These are phyloP conservation scores for Lagorchestes hirsutus DNA, from an alignment of 2,797 vertebrate species.

Conservation along the genomic window DNA sequence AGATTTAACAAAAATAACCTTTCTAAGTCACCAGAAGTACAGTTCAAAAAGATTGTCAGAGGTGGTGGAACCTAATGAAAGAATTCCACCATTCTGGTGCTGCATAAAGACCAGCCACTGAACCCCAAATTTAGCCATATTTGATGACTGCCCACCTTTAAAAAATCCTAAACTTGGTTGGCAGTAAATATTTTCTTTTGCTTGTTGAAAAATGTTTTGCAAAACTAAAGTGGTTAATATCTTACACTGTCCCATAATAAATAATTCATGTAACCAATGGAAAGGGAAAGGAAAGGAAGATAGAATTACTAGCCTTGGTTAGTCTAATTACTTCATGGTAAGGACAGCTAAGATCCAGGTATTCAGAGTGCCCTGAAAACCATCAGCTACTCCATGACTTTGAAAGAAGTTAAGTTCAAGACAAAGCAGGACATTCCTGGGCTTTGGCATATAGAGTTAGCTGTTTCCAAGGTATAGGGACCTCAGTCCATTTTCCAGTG, in stretches of 20 bases:
- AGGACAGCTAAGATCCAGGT: not conserved
- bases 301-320: not conserved
- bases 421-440: not conserved
- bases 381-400: not conserved
- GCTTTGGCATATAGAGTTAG: not conserved
- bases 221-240: not conserved
- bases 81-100: slow-evolving; percentile 4
- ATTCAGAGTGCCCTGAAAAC: not conserved
- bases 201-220: not conserved
- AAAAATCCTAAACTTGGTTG: not conserved
- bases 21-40: slow-evolving; percentile 55
- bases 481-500: not conserved
- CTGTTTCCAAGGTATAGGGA: not conserved
- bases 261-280: not conserved
- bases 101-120: not conserved
- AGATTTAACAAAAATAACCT: slow-evolving; percentile 71
- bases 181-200: not conserved
- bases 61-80: slow-evolving; percentile 63
- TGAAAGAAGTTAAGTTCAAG: not conserved
- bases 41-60: slow-evolving; percentile 74
- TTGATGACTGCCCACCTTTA: not conserved
- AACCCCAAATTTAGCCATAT: not conserved
- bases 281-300: not conserved
- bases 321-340: not conserved
- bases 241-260: not conserved